Conservation (phyloP, 2,797 vertebrate genomes). For the Stomatorhinus walkeri region DNA sequence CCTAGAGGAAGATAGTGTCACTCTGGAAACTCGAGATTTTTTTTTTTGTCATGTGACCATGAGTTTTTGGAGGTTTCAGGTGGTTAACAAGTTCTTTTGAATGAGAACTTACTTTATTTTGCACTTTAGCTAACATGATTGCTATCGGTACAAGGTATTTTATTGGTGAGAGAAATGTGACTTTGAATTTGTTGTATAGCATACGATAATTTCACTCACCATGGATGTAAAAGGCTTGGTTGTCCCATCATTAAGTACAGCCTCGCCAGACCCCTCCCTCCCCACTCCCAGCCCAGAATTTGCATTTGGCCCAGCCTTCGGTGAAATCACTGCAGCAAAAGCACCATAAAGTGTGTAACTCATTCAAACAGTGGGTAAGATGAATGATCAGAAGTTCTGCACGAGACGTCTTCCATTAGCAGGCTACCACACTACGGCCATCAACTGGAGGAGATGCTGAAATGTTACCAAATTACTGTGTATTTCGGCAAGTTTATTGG, state of each 20-base stretch:
- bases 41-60: constrained; percentile 39
- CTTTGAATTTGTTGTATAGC: background rate
- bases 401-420: background rate
- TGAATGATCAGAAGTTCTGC: background rate
- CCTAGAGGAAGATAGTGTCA: constrained; percentile 60
- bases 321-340: background rate
- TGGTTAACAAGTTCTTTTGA: constrained; percentile 32
- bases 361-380: background rate
- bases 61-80: constrained; percentile 32
- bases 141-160: background rate
- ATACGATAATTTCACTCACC: background rate
- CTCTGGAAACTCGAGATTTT: constrained; percentile 40
- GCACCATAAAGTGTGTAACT: background rate
- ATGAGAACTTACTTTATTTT: background rate
- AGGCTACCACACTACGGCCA: background rate
- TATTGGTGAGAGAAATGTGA: background rate
- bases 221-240: background rate
- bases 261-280: background rate
- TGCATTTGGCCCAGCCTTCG: background rate
- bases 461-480: background rate
- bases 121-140: background rate
- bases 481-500: background rate
- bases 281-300: background rate
- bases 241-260: background rate
- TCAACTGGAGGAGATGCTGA: background rate